A percentile compares a stretch with the other conserved stretches of the same genome.
These are phyloP conservation scores for Ecliptopera silaceata DNA, from an alignment of 2,888 invertebrate species.

Conservation along the genomic window DNA sequence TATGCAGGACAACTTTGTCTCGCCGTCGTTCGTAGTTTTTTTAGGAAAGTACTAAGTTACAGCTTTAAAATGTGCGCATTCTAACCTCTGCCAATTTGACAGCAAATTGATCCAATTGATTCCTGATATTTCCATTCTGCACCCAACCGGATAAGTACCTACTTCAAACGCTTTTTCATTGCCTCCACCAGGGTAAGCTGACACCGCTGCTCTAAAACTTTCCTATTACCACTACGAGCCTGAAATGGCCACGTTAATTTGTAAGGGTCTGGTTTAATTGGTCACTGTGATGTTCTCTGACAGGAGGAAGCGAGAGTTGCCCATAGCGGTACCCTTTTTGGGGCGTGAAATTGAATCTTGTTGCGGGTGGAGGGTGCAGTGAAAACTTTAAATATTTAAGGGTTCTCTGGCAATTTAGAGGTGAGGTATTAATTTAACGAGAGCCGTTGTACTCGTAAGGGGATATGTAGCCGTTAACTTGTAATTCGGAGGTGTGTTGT, in stretches of 20 bases:
- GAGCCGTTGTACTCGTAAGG: constrained; percentile 68
- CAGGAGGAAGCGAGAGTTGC: constrained; percentile 71
- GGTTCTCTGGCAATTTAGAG: constrained; percentile 70
- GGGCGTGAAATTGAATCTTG: constrained; percentile 83
- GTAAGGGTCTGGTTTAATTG: constrained; percentile 57
- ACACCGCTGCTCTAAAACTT: constrained; percentile 47
- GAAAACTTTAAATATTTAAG: constrained; percentile 81
- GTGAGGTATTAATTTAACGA: constrained; percentile 81
- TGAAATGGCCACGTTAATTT: constrained; percentile 49
- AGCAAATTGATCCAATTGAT: constrained; percentile 78
- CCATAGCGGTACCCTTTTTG: constrained; percentile 73
- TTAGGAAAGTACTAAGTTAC: constrained; percentile 39
- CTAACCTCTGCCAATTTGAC: constrained; percentile 70
- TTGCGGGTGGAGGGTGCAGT: constrained; percentile 74
- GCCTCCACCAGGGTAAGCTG: constrained; percentile 56
- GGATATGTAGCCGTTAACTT: constrained; percentile 78
- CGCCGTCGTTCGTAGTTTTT: too few relatives aligned
- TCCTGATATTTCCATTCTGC: constrained; percentile 66
- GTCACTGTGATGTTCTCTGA: constrained; percentile 71
- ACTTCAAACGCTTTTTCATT: constrained; percentile 63
- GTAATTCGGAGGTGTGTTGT: constrained; percentile 45
- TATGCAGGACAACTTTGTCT: too few relatives aligned
- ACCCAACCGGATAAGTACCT: constrained; percentile 71
- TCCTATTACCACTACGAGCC: constrained; percentile 38
- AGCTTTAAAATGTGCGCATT: constrained; percentile 53